Evolutionary conservation across 2,797 vertebrate species (phyloP).

Genomic region (Helarctos malayanus): DNA sequence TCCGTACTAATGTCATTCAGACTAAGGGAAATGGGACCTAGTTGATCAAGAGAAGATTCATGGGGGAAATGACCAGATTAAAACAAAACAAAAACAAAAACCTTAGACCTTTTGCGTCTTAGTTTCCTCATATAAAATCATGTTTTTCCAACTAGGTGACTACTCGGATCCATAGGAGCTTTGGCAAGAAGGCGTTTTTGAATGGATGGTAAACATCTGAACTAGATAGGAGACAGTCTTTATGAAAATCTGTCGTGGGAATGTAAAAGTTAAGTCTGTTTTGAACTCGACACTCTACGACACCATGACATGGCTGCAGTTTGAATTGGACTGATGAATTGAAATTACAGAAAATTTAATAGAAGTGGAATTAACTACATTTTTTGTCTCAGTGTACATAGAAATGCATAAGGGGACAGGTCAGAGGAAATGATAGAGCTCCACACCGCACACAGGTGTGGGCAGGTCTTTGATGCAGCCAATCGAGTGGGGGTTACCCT

Average conservation of each 20-base stretch:
- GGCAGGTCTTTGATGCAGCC: not conserved
- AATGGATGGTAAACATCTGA: not conserved
- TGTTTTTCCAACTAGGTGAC: not conserved
- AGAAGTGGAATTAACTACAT: not conserved
- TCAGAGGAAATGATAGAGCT: not conserved
- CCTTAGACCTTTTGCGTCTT: not conserved
- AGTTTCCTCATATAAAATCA: not conserved
- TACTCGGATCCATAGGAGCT: not conserved
- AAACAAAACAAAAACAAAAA: not conserved
- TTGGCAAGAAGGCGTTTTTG: not conserved
- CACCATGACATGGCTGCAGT: not conserved
- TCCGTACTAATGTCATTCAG: not conserved
- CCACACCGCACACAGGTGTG: not conserved
- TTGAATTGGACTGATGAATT: not conserved
- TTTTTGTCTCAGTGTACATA: not conserved
- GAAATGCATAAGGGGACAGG: not conserved
- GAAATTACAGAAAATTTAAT: not conserved
- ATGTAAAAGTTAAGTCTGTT: not conserved
- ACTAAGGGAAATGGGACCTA: not conserved
- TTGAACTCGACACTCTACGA: not conserved
- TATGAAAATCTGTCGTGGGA: not conserved
- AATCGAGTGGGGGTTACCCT: not conserved
- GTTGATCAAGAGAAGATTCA: not conserved
- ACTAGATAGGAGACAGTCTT: not conserved
- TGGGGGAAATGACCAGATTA: not conserved